These are phyloP conservation scores for Drosophila murphyi DNA, from an alignment of 1,140 invertebrate genomes.

Conservation along the genomic window DNA sequence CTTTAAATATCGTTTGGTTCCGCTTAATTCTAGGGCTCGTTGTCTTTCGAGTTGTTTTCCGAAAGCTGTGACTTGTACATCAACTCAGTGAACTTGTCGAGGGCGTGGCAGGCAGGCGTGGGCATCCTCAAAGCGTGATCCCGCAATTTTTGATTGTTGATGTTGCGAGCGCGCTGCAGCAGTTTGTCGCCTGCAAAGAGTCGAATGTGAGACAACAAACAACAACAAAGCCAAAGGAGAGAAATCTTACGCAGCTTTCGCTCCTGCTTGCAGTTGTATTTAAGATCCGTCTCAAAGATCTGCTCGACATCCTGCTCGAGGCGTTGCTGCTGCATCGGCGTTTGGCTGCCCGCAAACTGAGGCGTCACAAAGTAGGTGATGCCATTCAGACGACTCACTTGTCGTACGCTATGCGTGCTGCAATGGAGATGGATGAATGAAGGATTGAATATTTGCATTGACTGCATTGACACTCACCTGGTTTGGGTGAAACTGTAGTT, in stretches of 20 bases:
- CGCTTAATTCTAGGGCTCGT: not conserved
- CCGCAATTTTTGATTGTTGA: conserved; percentile 46
- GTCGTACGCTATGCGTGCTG: conserved; percentile 86
- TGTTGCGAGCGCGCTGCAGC: conserved; percentile 47
- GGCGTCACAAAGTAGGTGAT: conserved; percentile 97
- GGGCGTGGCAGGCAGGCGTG: conserved; percentile 60
- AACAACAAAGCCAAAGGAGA: not conserved
- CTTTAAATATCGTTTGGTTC: not conserved
- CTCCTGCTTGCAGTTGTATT: conserved; percentile 63
- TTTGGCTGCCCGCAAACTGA: conserved; percentile 88
- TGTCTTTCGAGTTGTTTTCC: conserved; percentile 16
- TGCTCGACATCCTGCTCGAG: conserved; percentile 60
- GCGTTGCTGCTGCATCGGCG: conserved; percentile 37
- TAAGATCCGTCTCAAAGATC: conserved; percentile 55
- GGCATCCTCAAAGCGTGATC: conserved; percentile 54
- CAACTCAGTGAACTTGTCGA: conserved; percentile 30
- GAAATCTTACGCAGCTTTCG: conserved; percentile 62
- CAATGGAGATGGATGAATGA: not conserved
- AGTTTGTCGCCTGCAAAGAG: conserved; percentile 57
- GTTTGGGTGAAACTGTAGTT: conserved; percentile 93
- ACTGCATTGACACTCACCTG: conserved; percentile 87
- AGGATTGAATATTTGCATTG: not conserved
- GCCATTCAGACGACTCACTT: conserved; percentile 86
- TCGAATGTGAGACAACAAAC: not conserved
- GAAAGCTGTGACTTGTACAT: conserved; percentile 4